Base-by-base conservation (phyloP, 2,797 vertebrate species). In the Syndactyla subalaris region DNA sequence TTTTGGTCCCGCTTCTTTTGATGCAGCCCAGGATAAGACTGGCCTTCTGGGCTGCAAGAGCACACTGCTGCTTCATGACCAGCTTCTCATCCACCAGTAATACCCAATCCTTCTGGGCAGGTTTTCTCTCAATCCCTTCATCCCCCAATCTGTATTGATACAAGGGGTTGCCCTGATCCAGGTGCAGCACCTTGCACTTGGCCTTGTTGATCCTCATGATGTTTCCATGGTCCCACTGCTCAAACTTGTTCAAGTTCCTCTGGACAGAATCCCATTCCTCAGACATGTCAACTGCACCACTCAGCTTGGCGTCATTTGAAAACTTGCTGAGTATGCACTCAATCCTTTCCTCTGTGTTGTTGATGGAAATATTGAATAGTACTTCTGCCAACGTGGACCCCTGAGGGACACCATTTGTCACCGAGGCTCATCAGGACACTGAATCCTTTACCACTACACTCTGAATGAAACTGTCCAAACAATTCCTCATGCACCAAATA, bases 31-130 rank as follows among this genome's bases (percentile, higher is more conserved):
- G 24, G 4, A 22, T 24, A 54, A 11, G 1, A 12, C 18, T 63
- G 23, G 4, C 6, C 4, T 54, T 45, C 16, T 55, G 32, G 22
- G 13, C 19, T 74, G 55, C 15, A 5, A 41, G 30, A 7, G 1
- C 13, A 57, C 22, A 15, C 32, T 67, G 15, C 4, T 15, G 8
- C 29, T 10, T 88, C 26, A 7, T 21, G 43, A 21, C 22, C 17
- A 27, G 3, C 30, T 59, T 48, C 58, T 58, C 49, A 26, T 30
- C 10, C 2, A 27, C 12, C 30, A n/a, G 4, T 29, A 46, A 13
- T 9, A 11, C 14, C 5, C 36, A 48, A 17, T 48, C 32, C 45
- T 75, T 65, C 34, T 59, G 0, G 0, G 11, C 4, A 41, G 38
- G 3, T 55, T 48, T 78, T 6, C 7, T 68, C 30, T 52, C 30